Base-by-base conservation (phyloP, 2,888 invertebrate species). In the Lagria hirta region DNA sequence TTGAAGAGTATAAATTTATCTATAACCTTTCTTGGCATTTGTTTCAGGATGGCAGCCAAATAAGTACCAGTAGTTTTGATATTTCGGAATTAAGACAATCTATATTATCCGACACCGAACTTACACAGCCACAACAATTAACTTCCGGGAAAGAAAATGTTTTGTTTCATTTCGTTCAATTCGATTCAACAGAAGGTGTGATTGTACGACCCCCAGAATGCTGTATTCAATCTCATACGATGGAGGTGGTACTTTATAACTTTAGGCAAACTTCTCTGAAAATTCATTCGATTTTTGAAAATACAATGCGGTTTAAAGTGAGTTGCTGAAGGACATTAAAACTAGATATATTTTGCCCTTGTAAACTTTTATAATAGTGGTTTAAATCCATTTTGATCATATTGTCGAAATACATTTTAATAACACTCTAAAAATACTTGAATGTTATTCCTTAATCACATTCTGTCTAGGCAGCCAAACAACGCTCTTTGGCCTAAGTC, bases 221-320 rank as follows among this genome's bases (percentile, higher is more conserved):
- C 34, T 54, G 54, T 38, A n/a, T 62, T 2, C 60, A 58, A 29
- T 68, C 70, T 53, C 69, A 37, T 57, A 70, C 58, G 37, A 65
- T 54, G 43, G 69, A 63, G 49, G 61, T 64, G 8, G 79, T 92
- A 22, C 59, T 90, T 1, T 71, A 77, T 18, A 86, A 84, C 48
- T 91, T 93, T 64, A 78, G 86, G 48, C 70, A 72, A 13, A 82
- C 84, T 16, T 83, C 83, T 58, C 81, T 86, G 52, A 74, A 76
- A 37, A 88, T 93, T 62, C 89, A 88, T 55, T 77, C 76, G 23
- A 66, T 86, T 7, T 73, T 93, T 44, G 81, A 86, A 65, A 85
- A 83, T 61, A 83, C 86, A 38, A 75, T 85, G 34, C 67, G 78
- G 48, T 74, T 75, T 54, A 75, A 75, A 69, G 78, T 77, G 26